Conservation (phyloP, 2,797 vertebrate genomes). For the Enoplosus armatus region DNA sequence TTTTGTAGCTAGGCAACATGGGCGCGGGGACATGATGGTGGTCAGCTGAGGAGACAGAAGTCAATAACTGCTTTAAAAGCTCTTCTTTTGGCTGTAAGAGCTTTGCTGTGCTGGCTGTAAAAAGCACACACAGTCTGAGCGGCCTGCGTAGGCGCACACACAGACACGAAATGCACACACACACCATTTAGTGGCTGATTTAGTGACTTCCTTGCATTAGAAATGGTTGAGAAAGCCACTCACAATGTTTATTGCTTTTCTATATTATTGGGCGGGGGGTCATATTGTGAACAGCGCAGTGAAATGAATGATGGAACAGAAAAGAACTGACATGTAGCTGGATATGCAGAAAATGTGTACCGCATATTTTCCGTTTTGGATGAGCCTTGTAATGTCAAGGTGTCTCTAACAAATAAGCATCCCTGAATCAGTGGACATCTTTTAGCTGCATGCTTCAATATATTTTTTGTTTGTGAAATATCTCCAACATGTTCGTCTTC, state of each 20-base stretch:
- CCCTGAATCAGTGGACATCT: not conserved
- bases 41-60: conserved; percentile 74
- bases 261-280: conserved; percentile 9
- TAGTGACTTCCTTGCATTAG: conserved; percentile 38
- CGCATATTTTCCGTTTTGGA: not conserved
- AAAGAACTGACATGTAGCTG: conserved; percentile 2
- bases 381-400: not conserved
- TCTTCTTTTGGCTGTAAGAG: conserved; percentile 72
- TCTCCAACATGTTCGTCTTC: not conserved
- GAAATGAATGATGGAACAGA: conserved; percentile 17
- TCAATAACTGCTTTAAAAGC: conserved; percentile 82
- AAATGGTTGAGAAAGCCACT: conserved; percentile 46
- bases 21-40: conserved; percentile 68
- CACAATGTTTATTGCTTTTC: conserved; percentile 47
- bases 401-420: not conserved
- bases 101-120: conserved; percentile 54
- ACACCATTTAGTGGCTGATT: conserved; percentile 57
- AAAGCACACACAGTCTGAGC: conserved; percentile 52
- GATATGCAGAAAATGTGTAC: not conserved
- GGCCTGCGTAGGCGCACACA: conserved; percentile 47
- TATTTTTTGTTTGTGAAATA: not conserved
- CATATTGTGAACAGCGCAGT: not conserved
- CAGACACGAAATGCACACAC: conserved; percentile 22
- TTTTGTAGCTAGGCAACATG: conserved; percentile 73
- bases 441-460: not conserved